These are phyloP conservation scores for Beris morrisii DNA, from an alignment of 2,888 invertebrate genomes.

Conservation along the genomic window DNA sequence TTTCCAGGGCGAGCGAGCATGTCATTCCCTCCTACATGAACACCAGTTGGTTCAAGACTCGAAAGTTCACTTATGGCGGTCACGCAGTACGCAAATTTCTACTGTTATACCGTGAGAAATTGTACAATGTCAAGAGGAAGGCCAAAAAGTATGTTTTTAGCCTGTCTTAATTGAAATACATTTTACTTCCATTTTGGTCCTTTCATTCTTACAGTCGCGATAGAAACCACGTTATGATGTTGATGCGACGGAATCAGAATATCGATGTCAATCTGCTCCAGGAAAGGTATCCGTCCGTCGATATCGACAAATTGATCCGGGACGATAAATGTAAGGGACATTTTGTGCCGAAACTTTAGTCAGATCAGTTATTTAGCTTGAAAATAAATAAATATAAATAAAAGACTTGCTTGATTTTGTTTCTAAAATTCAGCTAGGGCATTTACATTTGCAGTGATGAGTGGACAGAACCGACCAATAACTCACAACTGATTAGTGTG, in stretches of 20 bases:
- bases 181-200: conserved; percentile 22
- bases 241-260: conserved; percentile 76
- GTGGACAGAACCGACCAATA: neutral
- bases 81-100: conserved; percentile 66
- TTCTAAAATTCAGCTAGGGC: neutral
- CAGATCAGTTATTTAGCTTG: conserved; percentile 38
- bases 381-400: conserved; percentile 36
- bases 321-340: conserved; percentile 66
- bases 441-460: neutral
- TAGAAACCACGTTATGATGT: conserved; percentile 67
- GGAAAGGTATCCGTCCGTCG: conserved; percentile 73
- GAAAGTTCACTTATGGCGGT: conserved; percentile 62
- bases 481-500: neutral
- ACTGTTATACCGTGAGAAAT: conserved; percentile 66
- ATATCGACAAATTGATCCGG: conserved; percentile 67
- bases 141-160: conserved; percentile 58
- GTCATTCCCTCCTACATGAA: conserved; percentile 69
- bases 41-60: conserved; percentile 63
- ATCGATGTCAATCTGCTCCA: conserved; percentile 70
- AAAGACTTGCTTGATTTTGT: neutral
- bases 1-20: conserved; percentile 62
- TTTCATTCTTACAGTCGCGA: conserved; percentile 60
- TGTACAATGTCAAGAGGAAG: conserved; percentile 61
- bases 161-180: neutral
- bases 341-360: conserved; percentile 57